Conservation (phyloP, 2,113 vertebrate species). For the Cacatua alba region DNA sequence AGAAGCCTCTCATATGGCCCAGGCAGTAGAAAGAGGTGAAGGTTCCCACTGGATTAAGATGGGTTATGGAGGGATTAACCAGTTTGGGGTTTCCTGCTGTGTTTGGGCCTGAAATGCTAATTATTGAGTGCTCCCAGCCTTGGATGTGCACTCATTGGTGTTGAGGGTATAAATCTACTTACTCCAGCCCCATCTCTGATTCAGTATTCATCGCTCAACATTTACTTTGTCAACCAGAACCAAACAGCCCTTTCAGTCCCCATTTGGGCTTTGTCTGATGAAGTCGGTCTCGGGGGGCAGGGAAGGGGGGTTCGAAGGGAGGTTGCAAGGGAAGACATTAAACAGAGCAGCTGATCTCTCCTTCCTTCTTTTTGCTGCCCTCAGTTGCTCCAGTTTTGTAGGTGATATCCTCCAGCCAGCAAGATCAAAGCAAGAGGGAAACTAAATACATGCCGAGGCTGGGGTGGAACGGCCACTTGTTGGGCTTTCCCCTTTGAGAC, state of each 20-base stretch:
- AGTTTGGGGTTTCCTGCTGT: background rate
- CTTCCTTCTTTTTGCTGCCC: background rate
- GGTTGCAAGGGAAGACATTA: background rate
- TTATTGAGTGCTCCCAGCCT: background rate
- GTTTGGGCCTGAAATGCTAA: background rate
- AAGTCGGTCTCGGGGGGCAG: fast-evolving
- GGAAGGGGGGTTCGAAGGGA: background rate
- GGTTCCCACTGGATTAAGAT: background rate
- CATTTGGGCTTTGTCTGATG: background rate
- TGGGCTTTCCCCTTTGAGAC: conserved; percentile 18
- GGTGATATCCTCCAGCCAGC: background rate
- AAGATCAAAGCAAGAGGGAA: conserved; percentile 31
- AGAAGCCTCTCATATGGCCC: background rate
- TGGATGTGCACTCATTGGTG: background rate
- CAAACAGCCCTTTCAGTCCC: background rate
- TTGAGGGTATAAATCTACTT: background rate
- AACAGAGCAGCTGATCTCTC: background rate
- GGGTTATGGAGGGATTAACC: background rate
- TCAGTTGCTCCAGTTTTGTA: background rate
- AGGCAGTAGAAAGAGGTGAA: background rate
- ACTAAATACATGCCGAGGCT: background rate
- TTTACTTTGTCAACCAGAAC: background rate
- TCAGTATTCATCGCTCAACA: background rate
- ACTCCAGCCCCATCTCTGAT: background rate
- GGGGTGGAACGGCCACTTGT: conserved; percentile 21